Conservation (phyloP, 1,140 invertebrate genomes). For the Apis cerana region DNA sequence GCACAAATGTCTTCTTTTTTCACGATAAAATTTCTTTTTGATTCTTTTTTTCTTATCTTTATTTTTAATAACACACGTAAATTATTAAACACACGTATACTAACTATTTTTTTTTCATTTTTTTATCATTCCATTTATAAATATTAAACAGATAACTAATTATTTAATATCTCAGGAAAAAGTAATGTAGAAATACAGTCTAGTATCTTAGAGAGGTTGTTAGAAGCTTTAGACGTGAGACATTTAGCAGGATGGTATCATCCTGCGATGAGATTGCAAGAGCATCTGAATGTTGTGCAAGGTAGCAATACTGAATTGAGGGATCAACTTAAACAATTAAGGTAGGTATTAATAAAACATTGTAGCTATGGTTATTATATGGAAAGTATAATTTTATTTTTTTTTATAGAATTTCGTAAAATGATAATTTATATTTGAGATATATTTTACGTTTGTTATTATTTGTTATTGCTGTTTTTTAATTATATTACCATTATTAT, state of each 20-base stretch:
- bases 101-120: not conserved
- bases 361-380: not conserved
- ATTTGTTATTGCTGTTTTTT: no score
- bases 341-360: slow-evolving; percentile 69
- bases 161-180: slow-evolving; percentile 68
- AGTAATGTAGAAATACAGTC: slow-evolving; percentile 82
- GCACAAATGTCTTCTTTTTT: slow-evolving; percentile 44
- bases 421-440: no score
- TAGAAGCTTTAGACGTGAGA: slow-evolving; percentile 85
- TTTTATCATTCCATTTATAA: not conserved
- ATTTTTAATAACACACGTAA: not conserved
- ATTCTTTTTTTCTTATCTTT: not conserved
- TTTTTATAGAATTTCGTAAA: not conserved
- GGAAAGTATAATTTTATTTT: not conserved
- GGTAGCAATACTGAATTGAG: slow-evolving; percentile 83
- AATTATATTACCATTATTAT: no score
- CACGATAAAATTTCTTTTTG: not conserved
- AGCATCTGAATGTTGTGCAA: slow-evolving; percentile 84
- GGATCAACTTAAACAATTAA: slow-evolving; percentile 79
- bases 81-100: slow-evolving; percentile 12
- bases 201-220: slow-evolving; percentile 82
- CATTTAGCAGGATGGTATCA: slow-evolving; percentile 89
- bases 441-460: no score
- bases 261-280: slow-evolving; percentile 87
- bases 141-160: not conserved